Percentiles rank a stretch among this genome's conserved stretches.
Conservation (phyloP, 2,797 vertebrate species). For the Lemur catta region DNA sequence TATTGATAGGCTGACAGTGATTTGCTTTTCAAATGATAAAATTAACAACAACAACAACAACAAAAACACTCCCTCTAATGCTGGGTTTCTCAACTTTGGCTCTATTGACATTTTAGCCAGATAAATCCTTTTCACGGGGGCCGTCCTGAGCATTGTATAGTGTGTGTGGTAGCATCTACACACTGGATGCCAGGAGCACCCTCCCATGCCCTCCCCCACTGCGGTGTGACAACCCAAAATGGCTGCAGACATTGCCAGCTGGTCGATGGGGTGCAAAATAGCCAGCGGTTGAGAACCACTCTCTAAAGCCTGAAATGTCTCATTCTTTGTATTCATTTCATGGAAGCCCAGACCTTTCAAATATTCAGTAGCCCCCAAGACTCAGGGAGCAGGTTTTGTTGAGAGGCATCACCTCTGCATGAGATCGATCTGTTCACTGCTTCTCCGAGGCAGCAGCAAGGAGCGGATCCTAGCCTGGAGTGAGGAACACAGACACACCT, state of each 20-base stretch:
- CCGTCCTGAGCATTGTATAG: accelerated
- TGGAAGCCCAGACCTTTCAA: slow-evolving; percentile 1
- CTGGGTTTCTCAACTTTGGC: neutral
- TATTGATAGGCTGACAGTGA: accelerated
- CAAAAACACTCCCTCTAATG: neutral
- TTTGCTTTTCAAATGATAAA: neutral
- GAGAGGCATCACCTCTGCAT: slow-evolving; percentile 64
- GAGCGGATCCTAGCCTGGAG: slow-evolving; percentile 25
- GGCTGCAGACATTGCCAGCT: neutral
- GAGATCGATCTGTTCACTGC: slow-evolving; percentile 70
- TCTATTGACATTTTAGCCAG: neutral
- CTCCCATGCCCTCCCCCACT: too few species aligned
- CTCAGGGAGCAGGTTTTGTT: slow-evolving; percentile 29
- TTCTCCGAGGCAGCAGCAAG: slow-evolving; percentile 58
- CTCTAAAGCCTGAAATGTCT: neutral
- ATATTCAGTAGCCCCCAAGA: slow-evolving; percentile 41
- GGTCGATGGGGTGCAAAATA: neutral
- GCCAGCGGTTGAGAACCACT: neutral
- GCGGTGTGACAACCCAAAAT: accelerated
- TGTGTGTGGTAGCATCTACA: accelerated
- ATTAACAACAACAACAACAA: neutral
- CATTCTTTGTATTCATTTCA: neutral
- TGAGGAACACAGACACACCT: slow-evolving; percentile 39
- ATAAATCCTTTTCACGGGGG: neutral
- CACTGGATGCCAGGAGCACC: neutral